Conservation (phyloP, 2,797 vertebrate genomes). For the Cryptoprocta ferox region DNA sequence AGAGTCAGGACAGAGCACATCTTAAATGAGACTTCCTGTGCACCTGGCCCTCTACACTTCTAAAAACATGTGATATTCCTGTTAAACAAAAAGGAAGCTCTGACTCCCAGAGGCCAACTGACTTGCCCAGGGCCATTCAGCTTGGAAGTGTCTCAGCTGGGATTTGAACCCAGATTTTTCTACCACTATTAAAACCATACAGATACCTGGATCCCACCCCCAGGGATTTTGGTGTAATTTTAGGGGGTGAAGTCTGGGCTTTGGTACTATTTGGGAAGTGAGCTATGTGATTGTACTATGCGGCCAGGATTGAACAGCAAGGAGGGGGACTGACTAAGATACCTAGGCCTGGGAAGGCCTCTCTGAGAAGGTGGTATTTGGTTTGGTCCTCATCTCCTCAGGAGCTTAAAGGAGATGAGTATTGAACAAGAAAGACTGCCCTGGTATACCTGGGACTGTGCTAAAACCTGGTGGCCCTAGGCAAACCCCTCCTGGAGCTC, state of each 20-base stretch:
- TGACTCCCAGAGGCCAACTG: not conserved
- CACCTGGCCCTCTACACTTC: no score
- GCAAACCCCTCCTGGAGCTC: not conserved
- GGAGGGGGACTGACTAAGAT: not conserved
- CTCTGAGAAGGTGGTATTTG: not conserved
- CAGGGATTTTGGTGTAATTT: not conserved
- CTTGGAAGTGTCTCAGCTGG: not conserved
- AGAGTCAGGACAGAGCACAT: not conserved
- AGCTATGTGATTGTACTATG: not conserved
- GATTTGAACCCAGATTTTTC: not conserved
- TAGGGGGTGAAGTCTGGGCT: not conserved
- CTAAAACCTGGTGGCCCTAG: no score
- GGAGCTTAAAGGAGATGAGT: not conserved
- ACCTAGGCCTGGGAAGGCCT: not conserved
- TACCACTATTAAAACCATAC: not conserved
- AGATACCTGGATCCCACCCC: not conserved
- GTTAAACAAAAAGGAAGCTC: not conserved
- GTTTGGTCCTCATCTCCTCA: fast-evolving
- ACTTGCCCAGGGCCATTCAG: not conserved
- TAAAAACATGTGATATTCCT: not conserved
- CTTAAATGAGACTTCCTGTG: not conserved
- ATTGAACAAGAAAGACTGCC: no score
- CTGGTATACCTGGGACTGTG: not conserved
- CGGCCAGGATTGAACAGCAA: not conserved
- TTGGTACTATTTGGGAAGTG: not conserved